phyloP scores from a whole-genome alignment of 2,888 invertebrate genomes.

The Pyrocoelia pectoralis region DNA sequence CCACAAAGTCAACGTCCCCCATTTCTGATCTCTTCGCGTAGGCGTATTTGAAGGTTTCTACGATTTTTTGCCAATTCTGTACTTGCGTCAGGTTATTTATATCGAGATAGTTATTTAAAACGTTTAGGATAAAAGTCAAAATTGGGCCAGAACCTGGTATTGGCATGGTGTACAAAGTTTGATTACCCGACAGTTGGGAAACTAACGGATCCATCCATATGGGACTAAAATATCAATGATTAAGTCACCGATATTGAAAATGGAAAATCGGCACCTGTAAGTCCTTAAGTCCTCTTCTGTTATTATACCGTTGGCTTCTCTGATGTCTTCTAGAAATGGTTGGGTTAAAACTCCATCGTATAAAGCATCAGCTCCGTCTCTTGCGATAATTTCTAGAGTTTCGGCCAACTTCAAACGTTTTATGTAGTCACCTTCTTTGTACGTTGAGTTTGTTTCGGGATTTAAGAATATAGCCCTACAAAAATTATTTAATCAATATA shows the following conservation, averaged over 20 bases:
- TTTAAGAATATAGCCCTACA: slow-evolving; percentile 55
- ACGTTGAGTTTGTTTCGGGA: slow-evolving; percentile 56
- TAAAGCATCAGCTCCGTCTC: slow-evolving; percentile 63
- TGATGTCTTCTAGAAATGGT: slow-evolving; percentile 52
- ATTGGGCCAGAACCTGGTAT: slow-evolving; percentile 88
- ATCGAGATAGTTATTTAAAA: slow-evolving; percentile 68
- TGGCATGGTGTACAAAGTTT: slow-evolving; percentile 78
- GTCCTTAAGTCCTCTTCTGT: slow-evolving; percentile 76
- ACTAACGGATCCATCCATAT: slow-evolving; percentile 72
- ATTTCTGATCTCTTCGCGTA: slow-evolving; percentile 85
- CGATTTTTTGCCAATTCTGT: slow-evolving; percentile 77
- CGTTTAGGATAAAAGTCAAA: slow-evolving; percentile 81
- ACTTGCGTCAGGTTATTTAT: slow-evolving; percentile 46
- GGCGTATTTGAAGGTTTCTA: slow-evolving; percentile 91
- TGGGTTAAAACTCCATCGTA: slow-evolving; percentile 66
- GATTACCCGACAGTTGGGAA: slow-evolving; percentile 66
- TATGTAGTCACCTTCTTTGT: slow-evolving; percentile 57
- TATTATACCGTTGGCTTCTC: slow-evolving; percentile 74
- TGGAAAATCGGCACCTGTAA: slow-evolving; percentile 66
- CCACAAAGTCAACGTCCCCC: slow-evolving; percentile 70
- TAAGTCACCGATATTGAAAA: not conserved
- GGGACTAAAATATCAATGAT: slow-evolving; percentile 55
- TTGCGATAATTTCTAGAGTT: slow-evolving; percentile 64
- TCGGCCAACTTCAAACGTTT: slow-evolving; percentile 61
- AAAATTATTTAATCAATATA: not conserved